Conservation (phyloP, 2,888 invertebrate genomes). For the Hartigia nigra region DNA sequence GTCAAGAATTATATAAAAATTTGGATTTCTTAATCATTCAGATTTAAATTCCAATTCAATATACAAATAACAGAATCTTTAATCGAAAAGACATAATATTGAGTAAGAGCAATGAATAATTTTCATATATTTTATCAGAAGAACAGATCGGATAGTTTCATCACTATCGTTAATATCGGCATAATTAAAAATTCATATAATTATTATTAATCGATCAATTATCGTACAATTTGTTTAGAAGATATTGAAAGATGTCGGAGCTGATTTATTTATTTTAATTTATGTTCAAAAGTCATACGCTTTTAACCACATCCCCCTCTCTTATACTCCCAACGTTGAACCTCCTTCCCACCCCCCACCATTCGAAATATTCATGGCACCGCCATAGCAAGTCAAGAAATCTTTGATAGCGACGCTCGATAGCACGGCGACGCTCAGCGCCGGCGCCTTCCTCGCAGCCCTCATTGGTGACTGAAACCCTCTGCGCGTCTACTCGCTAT, state of each 20-base stretch:
- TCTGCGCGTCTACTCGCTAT: constrained; percentile 51
- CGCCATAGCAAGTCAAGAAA: constrained; percentile 57
- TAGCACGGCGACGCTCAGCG: constrained; percentile 55
- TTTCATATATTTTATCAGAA: neutral
- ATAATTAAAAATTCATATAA: neutral
- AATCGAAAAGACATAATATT: too few species aligned
- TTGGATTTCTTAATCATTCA: neutral
- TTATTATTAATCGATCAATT: neutral
- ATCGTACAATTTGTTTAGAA: neutral
- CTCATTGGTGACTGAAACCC: constrained; percentile 54
- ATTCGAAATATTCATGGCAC: constrained; percentile 34
- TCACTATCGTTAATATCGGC: neutral
- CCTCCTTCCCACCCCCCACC: neutral
- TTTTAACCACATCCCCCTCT: neutral
- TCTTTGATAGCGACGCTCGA: constrained; percentile 61
- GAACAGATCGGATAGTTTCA: neutral
- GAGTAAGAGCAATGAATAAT: too few species aligned
- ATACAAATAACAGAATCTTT: neutral
- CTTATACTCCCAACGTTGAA: neutral
- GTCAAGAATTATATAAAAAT: neutral
- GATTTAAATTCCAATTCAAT: neutral
- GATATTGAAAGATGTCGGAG: neutral
- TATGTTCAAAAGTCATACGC: neutral
- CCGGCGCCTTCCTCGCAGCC: constrained; percentile 55
- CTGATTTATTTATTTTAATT: neutral